These are phyloP conservation scores for Xiphias gladius DNA, from an alignment of 2,113 vertebrate species.

Conservation along the genomic window DNA sequence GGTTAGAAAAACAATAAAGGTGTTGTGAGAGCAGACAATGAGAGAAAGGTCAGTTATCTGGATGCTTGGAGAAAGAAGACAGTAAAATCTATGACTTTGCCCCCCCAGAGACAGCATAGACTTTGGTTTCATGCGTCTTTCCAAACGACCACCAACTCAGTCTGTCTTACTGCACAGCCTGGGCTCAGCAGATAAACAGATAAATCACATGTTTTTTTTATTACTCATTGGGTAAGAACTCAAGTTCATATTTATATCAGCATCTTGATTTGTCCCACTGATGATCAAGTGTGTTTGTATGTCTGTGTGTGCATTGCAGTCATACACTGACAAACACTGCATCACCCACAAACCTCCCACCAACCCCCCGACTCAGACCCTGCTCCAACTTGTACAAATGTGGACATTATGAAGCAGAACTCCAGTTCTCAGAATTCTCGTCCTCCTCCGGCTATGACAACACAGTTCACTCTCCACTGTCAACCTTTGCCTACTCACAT, in stretches of 20 bases:
- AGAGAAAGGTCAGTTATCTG: conserved; percentile 44
- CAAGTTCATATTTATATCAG: conserved; percentile 9
- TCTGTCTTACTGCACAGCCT: conserved; percentile 5
- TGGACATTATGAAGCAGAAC: conserved; percentile 41
- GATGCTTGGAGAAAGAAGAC: conserved; percentile 32
- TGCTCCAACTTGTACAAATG: conserved; percentile 39
- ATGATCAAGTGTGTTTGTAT: conserved; percentile 19
- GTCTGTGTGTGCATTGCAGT: conserved; percentile 4
- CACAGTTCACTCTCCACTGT: conserved; percentile 23
- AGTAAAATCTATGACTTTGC: conserved; percentile 22
- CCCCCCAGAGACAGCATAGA: neutral
- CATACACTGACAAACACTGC: neutral
- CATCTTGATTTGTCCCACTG: conserved; percentile 21
- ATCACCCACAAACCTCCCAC: conserved; percentile 7
- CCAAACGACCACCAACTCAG: conserved; percentile 38
- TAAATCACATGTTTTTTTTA: conserved; percentile 27
- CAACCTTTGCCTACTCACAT: conserved; percentile 11
- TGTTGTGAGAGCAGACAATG: conserved; percentile 11
- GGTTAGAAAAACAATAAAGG: conserved; percentile 13
- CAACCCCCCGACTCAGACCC: neutral
- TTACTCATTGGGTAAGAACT: conserved; percentile 22
- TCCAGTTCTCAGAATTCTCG: conserved; percentile 49
- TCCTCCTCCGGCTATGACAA: conserved; percentile 34
- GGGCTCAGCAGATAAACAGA: conserved; percentile 30
- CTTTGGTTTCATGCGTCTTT: conserved; percentile 44